Base-by-base conservation (phyloP, 2,888 invertebrate genomes). In the Parnassius glacialis region DNA sequence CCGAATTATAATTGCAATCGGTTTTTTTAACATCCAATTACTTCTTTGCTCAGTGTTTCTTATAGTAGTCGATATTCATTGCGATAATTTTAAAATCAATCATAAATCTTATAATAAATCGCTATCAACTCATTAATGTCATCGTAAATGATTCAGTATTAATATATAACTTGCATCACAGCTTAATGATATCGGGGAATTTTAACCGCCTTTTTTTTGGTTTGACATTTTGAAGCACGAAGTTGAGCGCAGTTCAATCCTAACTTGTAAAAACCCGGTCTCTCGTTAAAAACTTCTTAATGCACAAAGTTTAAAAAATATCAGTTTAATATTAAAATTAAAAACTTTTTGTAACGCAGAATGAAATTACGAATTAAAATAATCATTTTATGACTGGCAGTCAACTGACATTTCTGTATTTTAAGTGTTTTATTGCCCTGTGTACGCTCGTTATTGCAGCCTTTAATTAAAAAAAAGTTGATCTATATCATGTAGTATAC, bases 371-470 rank as follows among this genome's bases (percentile, higher is more conserved):
- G 43, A 58, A 44, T 52, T 52, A 25, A 44, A 52, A 52, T 58
- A 52, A 44, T 51, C 42, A 44, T 52, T 58, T 51, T 45, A 44
- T 44, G 11, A 20, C 45, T 51, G 58, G 52, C 58, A 44, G 58
- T 52, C 52, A 25, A 20, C 45, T 51, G 58, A 58, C 58, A 44
- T 52, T 52, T 52, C 20, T 48, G 48, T 59, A 57, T 57, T 63
- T 59, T 63, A 57, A 67, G 42, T 57, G 52, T 52, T 45, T 45
- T 58, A 45, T 52, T 64, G 61, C 66, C 59, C 66, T 66, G 67
- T 65, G 64, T 65, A 64, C 64, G 62, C 63, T 65, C 52, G 48
- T 67, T 67, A 61, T 67, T 61, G 67, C 65, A 10, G n/a, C 7
- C 25, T n/a, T 20, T 55, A 16, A 25, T 25, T 56, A 47, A 56